These are phyloP conservation scores for Vespertilio murinus DNA, from an alignment of 2,797 vertebrate genomes.

Conservation along the genomic window DNA sequence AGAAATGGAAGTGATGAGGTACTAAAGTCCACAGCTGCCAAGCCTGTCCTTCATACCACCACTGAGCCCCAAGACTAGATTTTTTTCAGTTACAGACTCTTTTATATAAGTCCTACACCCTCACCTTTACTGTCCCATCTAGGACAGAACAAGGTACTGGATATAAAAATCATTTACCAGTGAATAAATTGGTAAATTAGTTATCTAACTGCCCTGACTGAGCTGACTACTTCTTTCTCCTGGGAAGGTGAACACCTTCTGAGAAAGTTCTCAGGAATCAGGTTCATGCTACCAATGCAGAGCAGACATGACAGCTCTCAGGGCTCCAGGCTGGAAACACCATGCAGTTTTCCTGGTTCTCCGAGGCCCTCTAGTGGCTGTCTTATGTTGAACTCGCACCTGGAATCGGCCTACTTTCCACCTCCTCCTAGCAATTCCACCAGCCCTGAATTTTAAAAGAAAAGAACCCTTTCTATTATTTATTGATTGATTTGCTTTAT, in stretches of 20 bases:
- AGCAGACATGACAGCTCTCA: neutral
- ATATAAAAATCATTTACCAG: neutral
- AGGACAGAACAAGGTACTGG: neutral
- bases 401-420: neutral
- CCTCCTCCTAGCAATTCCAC: neutral
- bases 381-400: neutral
- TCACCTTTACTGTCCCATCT: neutral
- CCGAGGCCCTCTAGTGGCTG: constrained; percentile 83
- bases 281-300: neutral
- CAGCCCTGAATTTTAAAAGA: neutral
- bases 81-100: neutral
- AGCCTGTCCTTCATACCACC: neutral
- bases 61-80: neutral
- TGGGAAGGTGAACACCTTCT: neutral
- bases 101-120: neutral
- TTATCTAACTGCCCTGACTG: neutral
- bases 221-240: neutral
- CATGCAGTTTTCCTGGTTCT: constrained; percentile 59
- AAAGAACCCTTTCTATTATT: neutral
- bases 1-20: neutral
- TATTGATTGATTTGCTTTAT: neutral
- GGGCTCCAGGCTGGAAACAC: neutral
- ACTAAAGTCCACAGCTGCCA: neutral
- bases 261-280: neutral
- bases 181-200: neutral